Evolutionary conservation across 2,888 invertebrate genomes (phyloP).

Genomic region (Aphidius colemani): DNA sequence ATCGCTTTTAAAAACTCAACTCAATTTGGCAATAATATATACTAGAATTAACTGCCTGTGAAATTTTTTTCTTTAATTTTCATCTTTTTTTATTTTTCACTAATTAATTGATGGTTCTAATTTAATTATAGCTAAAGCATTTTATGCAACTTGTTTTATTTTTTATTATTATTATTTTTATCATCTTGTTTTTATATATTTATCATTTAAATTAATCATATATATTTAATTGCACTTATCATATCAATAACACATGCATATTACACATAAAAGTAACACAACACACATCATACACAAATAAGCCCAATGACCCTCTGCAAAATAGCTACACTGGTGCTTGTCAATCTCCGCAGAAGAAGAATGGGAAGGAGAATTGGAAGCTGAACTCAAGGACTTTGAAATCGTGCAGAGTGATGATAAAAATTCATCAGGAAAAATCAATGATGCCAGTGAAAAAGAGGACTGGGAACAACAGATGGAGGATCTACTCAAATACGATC

Average conservation of each 20-base stretch:
- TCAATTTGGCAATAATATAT: not conserved
- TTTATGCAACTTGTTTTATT: no score
- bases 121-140: constrained; percentile 17
- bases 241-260: constrained; percentile 25
- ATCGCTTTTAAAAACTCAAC: no score
- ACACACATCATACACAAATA: constrained; percentile 33
- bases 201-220: constrained; percentile 6
- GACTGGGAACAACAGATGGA: constrained; percentile 76
- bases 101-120: constrained; percentile 35
- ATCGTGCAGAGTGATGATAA: constrained; percentile 69
- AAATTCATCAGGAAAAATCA: constrained; percentile 25
- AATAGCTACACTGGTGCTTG: constrained; percentile 56
- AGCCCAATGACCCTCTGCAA: constrained; percentile 49
- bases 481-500: constrained; percentile 69
- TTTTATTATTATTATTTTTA: no score
- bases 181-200: not conserved
- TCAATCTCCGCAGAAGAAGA: constrained; percentile 73
- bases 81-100: constrained; percentile 32
- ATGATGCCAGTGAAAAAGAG: constrained; percentile 56
- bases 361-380: constrained; percentile 95
- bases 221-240: constrained; percentile 14
- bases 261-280: constrained; percentile 22
- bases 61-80: constrained; percentile 12
- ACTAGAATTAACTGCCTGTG: constrained; percentile 5
- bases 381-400: constrained; percentile 93